Percentiles rank a stretch among this genome's conserved stretches.
Conservation (phyloP, 1,140 invertebrate genomes). For the Diorhabda sublineata region DNA sequence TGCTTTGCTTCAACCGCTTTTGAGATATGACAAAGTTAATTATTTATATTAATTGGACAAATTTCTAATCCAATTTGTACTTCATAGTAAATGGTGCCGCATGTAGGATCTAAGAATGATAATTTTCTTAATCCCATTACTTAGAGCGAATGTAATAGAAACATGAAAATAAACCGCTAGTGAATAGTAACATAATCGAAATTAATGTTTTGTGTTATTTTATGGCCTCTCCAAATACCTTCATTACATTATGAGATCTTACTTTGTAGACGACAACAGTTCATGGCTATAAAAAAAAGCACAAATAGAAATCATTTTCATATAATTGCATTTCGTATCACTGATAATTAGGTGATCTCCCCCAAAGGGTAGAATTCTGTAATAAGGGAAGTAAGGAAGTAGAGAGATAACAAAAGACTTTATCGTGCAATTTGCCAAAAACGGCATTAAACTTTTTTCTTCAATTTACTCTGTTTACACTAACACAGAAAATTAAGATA, state of each 20-base stretch:
- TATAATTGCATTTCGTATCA: background rate
- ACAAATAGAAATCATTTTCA: background rate
- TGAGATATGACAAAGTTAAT: background rate
- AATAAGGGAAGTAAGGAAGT: too few species aligned
- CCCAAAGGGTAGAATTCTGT: too few species aligned
- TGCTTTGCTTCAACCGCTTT: background rate
- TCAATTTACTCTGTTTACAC: too few species aligned
- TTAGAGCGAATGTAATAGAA: background rate
- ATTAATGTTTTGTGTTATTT: conserved; percentile 1
- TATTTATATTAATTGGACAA: background rate
- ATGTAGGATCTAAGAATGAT: background rate
- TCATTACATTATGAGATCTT: background rate
- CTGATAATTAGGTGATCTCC: too few species aligned
- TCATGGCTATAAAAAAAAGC: background rate
- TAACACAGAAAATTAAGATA: too few species aligned
- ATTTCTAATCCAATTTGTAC: background rate
- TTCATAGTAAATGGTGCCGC: background rate
- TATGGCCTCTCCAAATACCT: background rate
- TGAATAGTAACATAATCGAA: background rate
- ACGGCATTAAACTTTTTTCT: too few species aligned
- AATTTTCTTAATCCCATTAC: background rate
- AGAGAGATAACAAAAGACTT: too few species aligned
- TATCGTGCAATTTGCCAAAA: too few species aligned
- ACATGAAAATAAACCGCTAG: background rate
- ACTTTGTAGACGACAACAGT: background rate